These are phyloP conservation scores for Actenoides lindsayi DNA, from an alignment of 2,113 vertebrate species.

Conservation along the genomic window DNA sequence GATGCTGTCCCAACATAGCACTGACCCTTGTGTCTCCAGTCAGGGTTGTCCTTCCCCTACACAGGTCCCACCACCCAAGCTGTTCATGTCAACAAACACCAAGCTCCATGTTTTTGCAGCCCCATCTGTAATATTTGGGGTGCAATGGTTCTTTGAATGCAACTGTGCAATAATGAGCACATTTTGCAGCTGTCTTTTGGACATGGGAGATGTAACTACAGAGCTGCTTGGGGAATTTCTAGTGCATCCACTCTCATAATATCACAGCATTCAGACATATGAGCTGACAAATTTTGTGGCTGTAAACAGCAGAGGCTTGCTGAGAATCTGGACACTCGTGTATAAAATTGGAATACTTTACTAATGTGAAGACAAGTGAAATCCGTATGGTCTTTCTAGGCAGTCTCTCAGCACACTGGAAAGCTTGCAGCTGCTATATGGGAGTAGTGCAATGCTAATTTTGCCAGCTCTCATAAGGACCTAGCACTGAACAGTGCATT, in stretches of 20 bases:
- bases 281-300: conserved; percentile 55
- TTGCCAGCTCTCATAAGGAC: conserved; percentile 20
- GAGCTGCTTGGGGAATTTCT: conserved; percentile 31
- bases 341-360: conserved; percentile 22
- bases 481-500: conserved; percentile 45
- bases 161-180: background rate
- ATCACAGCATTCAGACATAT: conserved; percentile 20
- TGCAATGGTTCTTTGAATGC: background rate
- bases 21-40: background rate
- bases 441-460: background rate
- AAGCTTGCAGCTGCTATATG: conserved; percentile 42
- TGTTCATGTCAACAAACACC: background rate
- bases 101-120: background rate
- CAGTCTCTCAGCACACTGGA: background rate
- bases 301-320: conserved; percentile 58
- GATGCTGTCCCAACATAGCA: rapidly evolving
- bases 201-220: conserved; percentile 1
- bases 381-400: background rate
- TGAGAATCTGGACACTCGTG: conserved; percentile 37
- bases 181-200: conserved; percentile 27
- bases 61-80: background rate
- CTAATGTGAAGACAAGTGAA: conserved; percentile 40
- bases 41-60: background rate
- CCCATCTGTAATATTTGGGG: background rate
- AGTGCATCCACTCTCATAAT: background rate